These are phyloP conservation scores for Falcunculus frontatus DNA, from an alignment of 2,113 vertebrate genomes.

Conservation along the genomic window DNA sequence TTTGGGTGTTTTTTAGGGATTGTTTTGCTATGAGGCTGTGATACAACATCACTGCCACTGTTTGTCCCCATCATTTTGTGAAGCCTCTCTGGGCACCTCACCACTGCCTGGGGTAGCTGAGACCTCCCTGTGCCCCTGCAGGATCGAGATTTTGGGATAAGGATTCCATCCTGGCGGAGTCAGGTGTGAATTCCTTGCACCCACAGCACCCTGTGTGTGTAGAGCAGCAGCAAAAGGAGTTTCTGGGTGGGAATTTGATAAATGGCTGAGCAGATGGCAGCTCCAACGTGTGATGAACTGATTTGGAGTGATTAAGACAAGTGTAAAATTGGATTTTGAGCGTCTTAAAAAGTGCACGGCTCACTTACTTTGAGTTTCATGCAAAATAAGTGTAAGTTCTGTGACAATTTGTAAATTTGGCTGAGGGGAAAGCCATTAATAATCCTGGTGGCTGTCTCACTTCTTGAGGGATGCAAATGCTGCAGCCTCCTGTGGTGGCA, in stretches of 20 bases:
- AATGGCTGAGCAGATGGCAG: conserved; percentile 35
- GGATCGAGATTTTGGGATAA: neutral
- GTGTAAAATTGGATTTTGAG: conserved; percentile 52
- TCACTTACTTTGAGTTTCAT: neutral
- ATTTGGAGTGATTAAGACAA: conserved; percentile 42
- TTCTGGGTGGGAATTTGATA: neutral
- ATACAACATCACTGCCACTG: fast-evolving
- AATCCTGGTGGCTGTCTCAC: neutral
- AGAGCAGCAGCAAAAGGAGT: neutral
- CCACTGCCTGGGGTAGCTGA: neutral
- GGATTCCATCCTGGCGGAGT: neutral
- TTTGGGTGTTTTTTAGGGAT: neutral
- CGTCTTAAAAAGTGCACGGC: neutral
- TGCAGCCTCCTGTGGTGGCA: neutral
- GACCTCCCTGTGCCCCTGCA: neutral
- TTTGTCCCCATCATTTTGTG: neutral
- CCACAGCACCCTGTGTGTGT: fast-evolving
- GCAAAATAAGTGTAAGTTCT: neutral
- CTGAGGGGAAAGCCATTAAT: neutral
- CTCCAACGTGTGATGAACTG: neutral
- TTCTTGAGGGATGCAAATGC: neutral
- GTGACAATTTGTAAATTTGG: neutral
- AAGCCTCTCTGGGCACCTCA: fast-evolving
- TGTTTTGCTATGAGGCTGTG: neutral
- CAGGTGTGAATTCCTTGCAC: neutral